Conservation (phyloP, 1,140 invertebrate genomes). For the Drosophila tristis region DNA sequence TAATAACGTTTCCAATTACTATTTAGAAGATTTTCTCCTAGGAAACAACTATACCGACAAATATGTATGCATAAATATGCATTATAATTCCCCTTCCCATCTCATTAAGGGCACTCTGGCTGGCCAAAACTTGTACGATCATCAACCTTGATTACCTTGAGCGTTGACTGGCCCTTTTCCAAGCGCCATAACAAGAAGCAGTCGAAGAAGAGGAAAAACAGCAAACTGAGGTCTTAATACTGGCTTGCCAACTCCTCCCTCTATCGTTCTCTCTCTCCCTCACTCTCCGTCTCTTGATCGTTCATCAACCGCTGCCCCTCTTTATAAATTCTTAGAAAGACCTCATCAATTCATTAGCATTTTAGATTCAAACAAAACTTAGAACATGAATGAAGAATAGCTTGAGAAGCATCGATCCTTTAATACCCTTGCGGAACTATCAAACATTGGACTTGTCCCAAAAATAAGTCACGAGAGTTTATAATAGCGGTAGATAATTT, state of each 20-base stretch:
- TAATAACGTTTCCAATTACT: constrained; percentile 48
- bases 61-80: not conserved
- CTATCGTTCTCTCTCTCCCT: not conserved
- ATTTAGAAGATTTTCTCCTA: too few species aligned
- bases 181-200: constrained; percentile 9
- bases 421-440: too few species aligned
- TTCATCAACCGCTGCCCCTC: not conserved
- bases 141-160: constrained; percentile 73
- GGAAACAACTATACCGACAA: constrained; percentile 1
- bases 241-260: constrained; percentile 10
- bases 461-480: too few species aligned
- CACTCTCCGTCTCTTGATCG: not conserved
- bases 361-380: constrained; percentile 61
- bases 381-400: constrained; percentile 21
- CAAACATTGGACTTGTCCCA: too few species aligned
- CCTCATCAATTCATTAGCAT: constrained; percentile 65
- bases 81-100: constrained; percentile 11
- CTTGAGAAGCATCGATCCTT: not conserved
- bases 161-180: constrained; percentile 57
- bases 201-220: constrained; percentile 13
- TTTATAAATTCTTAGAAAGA: constrained; percentile 28
- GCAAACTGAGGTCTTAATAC: constrained; percentile 53
- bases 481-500: too few species aligned
- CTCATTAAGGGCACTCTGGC: constrained; percentile 69
- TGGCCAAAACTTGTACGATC: constrained; percentile 44